A percentile compares a stretch with the other conserved stretches of the same genome.
Conservation (phyloP, 2,113 vertebrate genomes). For the Haplochromis vanheusdeni region DNA sequence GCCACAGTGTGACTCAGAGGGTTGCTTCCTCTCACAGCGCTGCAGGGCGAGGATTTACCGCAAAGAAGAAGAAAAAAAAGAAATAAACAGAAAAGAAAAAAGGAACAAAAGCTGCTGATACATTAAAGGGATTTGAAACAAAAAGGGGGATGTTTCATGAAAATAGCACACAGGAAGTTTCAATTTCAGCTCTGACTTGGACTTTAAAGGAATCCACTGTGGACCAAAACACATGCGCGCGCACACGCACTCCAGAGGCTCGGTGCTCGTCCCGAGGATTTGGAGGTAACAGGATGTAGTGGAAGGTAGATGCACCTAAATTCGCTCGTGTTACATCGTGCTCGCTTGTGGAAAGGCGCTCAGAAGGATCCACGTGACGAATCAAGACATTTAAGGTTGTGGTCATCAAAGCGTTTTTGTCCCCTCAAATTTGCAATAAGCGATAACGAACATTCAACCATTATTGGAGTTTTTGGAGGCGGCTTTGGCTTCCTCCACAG, state of each 20-base stretch:
- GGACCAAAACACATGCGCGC: background rate
- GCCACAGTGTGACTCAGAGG: slow-evolving; percentile 53
- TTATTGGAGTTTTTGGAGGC: background rate
- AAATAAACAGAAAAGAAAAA: background rate
- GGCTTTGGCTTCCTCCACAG: background rate
- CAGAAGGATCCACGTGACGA: background rate
- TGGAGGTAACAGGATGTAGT: slow-evolving; percentile 1
- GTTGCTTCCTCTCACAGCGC: slow-evolving; percentile 46
- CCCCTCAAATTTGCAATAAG: background rate
- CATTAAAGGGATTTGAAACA: slow-evolving; percentile 21
- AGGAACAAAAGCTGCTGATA: slow-evolving; percentile 38
- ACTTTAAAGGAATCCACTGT: background rate
- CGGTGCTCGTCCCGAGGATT: slow-evolving; percentile 8
- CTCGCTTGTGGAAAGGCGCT: background rate
- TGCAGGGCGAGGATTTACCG: slow-evolving; percentile 51
- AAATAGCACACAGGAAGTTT: slow-evolving; percentile 49
- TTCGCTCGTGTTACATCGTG: background rate
- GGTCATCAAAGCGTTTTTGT: fast-evolving
- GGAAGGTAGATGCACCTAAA: slow-evolving; percentile 19
- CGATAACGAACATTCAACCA: background rate
- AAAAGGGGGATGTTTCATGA: slow-evolving; percentile 5
- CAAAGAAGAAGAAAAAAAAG: background rate
- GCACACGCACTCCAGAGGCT: background rate
- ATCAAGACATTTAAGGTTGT: fast-evolving
- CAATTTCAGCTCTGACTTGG: slow-evolving; percentile 6